Evolutionary conservation across 2,113 vertebrate genomes (phyloP).

Genomic region (Sinocyclocheilus grahami): DNA sequence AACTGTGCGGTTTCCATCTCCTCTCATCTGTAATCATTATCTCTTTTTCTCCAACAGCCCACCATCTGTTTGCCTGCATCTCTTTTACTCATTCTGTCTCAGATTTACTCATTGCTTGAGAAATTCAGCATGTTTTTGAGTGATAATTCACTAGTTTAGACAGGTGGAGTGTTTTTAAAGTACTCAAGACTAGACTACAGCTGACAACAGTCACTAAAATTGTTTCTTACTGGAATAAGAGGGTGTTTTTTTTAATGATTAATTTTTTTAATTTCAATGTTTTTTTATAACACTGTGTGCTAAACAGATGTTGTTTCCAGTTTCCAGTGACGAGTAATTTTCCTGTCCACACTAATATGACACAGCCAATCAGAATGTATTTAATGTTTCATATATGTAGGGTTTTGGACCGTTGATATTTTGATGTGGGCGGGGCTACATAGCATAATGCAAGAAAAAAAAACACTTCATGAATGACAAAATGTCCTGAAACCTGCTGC

Average conservation of each 20-base stretch:
- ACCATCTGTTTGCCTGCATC: conserved; percentile 45
- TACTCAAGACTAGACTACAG: not conserved
- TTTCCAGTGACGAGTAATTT: too few relatives aligned
- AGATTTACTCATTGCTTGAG: conserved; percentile 29
- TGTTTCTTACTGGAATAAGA: not conserved
- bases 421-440: not conserved
- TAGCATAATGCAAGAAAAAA: not conserved
- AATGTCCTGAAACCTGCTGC: not conserved
- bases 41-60: conserved; percentile 31
- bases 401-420: not conserved
- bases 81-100: conserved; percentile 18
- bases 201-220: not conserved
- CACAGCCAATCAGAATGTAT: too few relatives aligned
- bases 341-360: too few relatives aligned
- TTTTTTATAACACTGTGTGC: not conserved
- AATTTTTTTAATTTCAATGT: not conserved
- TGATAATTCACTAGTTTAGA: not conserved
- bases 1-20: conserved; percentile 26
- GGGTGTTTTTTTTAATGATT: too few relatives aligned
- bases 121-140: conserved; percentile 13
- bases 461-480: not conserved
- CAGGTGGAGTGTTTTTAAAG: conserved; percentile 21
- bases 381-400: too few relatives aligned
- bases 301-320: not conserved
- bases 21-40: conserved; percentile 51